Conservation (phyloP, 1,140 invertebrate species). For the Heliothis subflexa region DNA sequence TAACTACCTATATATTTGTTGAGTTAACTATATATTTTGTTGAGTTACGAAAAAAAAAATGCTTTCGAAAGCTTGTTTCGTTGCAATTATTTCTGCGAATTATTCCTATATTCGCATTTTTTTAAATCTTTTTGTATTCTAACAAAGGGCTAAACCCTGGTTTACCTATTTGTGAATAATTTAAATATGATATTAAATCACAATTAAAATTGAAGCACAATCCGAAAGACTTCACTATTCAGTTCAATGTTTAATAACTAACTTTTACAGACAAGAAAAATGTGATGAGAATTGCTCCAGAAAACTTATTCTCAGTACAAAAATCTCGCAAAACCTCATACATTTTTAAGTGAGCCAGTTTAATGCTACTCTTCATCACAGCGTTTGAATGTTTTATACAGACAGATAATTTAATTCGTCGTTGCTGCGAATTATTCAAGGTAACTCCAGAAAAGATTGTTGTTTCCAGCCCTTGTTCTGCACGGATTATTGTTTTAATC, state of each 20-base stretch:
- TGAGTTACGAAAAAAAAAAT: too few relatives aligned
- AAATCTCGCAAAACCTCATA: constrained; percentile 29
- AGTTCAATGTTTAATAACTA: not conserved
- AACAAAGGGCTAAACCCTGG: not conserved
- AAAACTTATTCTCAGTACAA: not conserved
- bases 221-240: constrained; percentile 1
- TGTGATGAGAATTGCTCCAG: not conserved
- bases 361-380: constrained; percentile 30
- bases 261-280: not conserved
- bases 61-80: too few relatives aligned
- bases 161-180: too few relatives aligned
- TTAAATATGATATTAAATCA: too few relatives aligned
- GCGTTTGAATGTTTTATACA: constrained; percentile 29
- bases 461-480: constrained; percentile 17
- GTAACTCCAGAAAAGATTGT: constrained; percentile 32
- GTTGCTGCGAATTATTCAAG: constrained; percentile 36
- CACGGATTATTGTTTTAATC: constrained; percentile 37
- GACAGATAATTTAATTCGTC: constrained; percentile 44
- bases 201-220: not conserved
- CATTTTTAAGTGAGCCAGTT: constrained; percentile 18
- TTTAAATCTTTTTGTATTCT: not conserved
- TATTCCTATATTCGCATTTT: not conserved
- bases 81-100: too few relatives aligned
- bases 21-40: too few relatives aligned
- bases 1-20: too few relatives aligned